Evolutionary conservation across 1,140 invertebrate genomes (phyloP), one percentile per base, ranked within the genome.

Genomic region (Halesus radiatus): DNA sequence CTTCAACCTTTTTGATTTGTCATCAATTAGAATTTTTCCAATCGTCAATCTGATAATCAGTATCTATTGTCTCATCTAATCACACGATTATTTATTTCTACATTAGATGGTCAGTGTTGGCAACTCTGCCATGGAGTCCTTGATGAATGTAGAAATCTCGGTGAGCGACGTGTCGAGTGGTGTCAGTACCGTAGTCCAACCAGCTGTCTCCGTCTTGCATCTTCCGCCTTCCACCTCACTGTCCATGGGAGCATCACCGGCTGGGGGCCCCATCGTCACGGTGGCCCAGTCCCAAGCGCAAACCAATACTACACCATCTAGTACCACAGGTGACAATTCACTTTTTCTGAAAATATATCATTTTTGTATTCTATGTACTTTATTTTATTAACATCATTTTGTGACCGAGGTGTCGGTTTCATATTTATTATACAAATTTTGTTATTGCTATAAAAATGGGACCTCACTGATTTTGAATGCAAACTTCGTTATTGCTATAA

Each of bases 251-350:
- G 64, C 29, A 8, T 37, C 32, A 37, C 26, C 37, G 10, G 8
- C 64, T 26, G 18, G 64, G 5, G 64, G 26, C 6, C 68, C 68
- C 45, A 23, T 53, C 8, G 37, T 72, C 20, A 13, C 20, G 1
- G 37, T 72, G 18, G 37, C 68, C 7, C 68, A 72, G 20, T 72
- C 68, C 0, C 37, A 72, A 45, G 52, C 68, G 18, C 68, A 72
- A 18, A 72, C 68, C 0, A 52, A 72, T 45, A 26, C 60, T n/a
- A 29, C 37, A 53, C 23, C 60, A 5, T 22, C 60, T 5, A 66
- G 54, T 26, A 10, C 18, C 6, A n/a, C 37, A 66, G 76, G 76
- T 66, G 45, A 37, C 6, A 29, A 29, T 68, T 29, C n/a, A 15
- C 16, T 16, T 32, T 29, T 29, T 29, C 2, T 29, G 2, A 29